Base-by-base conservation (phyloP, 2,113 vertebrate species). In the Noturus placidus region DNA sequence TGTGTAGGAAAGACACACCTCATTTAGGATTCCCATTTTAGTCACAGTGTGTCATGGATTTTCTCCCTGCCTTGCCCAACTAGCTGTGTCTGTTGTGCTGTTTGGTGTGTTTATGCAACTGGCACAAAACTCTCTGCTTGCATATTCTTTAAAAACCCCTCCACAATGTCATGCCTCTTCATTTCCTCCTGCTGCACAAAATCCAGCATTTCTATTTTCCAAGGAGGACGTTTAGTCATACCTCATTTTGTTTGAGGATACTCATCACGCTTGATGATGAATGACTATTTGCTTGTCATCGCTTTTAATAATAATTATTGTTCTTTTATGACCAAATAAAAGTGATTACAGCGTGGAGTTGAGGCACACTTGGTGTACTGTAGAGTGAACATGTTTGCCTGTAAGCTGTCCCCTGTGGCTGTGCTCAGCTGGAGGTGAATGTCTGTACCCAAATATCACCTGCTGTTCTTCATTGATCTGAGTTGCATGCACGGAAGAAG, bases 161-260 rank as follows among this genome's bases (percentile, higher is more conserved):
- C 82, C 84, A 86, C 78, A 89, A 87, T 78, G 80, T 84, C 69
- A 70, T 76, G 82, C 85, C 56, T 87, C 65, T 81, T 54, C 27
- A 7, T 82, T 86, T 72, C 63, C 35, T 74, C 54, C 77, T 81
- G 92, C 78, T 69, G 82, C 81, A 80, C 72, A 80, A 90, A 91
- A 91, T 86, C 61, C 80, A 54, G 88, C 87, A 87, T 86, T 91
- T 84, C 87, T 90, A 89, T 93, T 93, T 82, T 92, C 88, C 87
- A 89, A 90, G 91, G 92, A 93, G 54, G 89, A 89, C 88, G 84
- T 93, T 93, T 93, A 93, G 92, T 94, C 92, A 91, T 91, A 92
- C 88, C 91, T 93, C 91, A 94, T 94, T 94, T 93, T 91, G 83
- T 91, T 87, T 91, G 85, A 92, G 91, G 89, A 93, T 89, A 92